These are phyloP conservation scores for Toxotes lorentzi DNA, from an alignment of 2,797 vertebrate genomes.

Conservation along the genomic window DNA sequence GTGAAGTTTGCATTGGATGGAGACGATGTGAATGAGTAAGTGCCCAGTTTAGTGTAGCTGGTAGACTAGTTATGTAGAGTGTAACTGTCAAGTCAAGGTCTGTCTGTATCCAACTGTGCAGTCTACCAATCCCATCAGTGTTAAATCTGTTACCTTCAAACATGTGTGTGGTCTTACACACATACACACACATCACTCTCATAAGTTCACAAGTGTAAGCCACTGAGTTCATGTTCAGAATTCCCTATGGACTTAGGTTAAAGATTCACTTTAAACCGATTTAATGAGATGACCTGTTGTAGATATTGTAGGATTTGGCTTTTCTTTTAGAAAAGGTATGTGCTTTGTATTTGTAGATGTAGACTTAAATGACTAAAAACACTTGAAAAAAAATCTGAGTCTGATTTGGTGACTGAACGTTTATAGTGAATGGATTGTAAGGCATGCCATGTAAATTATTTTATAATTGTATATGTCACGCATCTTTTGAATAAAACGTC, in stretches of 20 bases:
- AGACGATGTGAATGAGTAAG: constrained; percentile 82
- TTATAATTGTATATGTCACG: constrained; percentile 87
- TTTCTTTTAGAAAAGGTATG: constrained; percentile 81
- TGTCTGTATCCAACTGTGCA: constrained; percentile 84
- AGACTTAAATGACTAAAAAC: constrained; percentile 76
- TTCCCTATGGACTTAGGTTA: constrained; percentile 67
- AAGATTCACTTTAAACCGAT: constrained; percentile 72
- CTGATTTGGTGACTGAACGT: constrained; percentile 86
- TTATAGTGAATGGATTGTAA: constrained; percentile 86
- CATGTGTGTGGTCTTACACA: constrained; percentile 59
- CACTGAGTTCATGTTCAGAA: constrained; percentile 73
- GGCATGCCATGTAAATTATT: constrained; percentile 88
- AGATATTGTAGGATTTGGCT: constrained; percentile 82
- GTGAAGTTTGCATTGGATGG: constrained; percentile 79
- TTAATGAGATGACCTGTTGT: constrained; percentile 77
- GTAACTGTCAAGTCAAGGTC: constrained; percentile 81
- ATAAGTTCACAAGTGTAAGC: constrained; percentile 69
- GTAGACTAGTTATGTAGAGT: constrained; percentile 81
- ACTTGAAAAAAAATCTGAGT: constrained; percentile 75
- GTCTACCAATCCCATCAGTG: constrained; percentile 82
- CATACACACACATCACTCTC: constrained; percentile 58
- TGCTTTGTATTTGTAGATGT: constrained; percentile 86
- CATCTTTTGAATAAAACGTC: constrained; percentile 89
- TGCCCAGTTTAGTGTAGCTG: constrained; percentile 82
- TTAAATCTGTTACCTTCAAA: constrained; percentile 79